Evolutionary conservation across 2,888 invertebrate genomes (phyloP).

Genomic region (Oligia fasciuncula): DNA sequence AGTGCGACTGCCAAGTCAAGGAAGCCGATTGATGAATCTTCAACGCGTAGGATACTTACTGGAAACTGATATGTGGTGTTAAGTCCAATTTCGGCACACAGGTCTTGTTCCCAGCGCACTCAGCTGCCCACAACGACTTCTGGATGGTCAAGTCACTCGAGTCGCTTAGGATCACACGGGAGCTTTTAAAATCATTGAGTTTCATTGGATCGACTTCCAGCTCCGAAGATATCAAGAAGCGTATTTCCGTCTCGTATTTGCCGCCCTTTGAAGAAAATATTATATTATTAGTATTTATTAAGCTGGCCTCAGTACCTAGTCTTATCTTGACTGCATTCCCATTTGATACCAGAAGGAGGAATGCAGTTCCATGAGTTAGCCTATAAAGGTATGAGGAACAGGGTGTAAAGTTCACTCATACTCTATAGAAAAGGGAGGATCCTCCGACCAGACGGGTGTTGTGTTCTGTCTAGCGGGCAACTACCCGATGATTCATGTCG

Average conservation of each 20-base stretch:
- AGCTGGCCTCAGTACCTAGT: neutral
- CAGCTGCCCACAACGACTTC: slow-evolving; percentile 63
- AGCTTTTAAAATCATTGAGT: slow-evolving; percentile 38
- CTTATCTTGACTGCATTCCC: neutral
- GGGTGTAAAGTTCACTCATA: too few species aligned
- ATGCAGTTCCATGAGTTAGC: too few species aligned
- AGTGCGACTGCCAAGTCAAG: too few species aligned
- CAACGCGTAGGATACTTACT: slow-evolving; percentile 55
- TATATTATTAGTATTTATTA: slow-evolving; percentile 1
- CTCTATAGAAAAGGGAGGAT: too few species aligned
- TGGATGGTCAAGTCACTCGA: slow-evolving; percentile 56
- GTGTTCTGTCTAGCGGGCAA: too few species aligned
- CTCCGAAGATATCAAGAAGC: slow-evolving; percentile 64
- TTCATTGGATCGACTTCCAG: slow-evolving; percentile 61
- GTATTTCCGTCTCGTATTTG: slow-evolving; percentile 68
- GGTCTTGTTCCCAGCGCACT: slow-evolving; percentile 62
- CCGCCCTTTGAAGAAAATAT: slow-evolving; percentile 57
- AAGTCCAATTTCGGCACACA: slow-evolving; percentile 67
- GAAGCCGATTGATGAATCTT: neutral
- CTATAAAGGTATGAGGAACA: too few species aligned
- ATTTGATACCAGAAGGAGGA: neutral
- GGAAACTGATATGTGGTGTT: slow-evolving; percentile 35
- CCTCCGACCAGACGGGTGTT: too few species aligned
- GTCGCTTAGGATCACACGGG: slow-evolving; percentile 69
- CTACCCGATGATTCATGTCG: too few species aligned